Evolutionary conservation across 2,113 vertebrate species (phyloP), one percentile per base, ranked within the genome.

Genomic region (Erythrocercus mccallii): DNA sequence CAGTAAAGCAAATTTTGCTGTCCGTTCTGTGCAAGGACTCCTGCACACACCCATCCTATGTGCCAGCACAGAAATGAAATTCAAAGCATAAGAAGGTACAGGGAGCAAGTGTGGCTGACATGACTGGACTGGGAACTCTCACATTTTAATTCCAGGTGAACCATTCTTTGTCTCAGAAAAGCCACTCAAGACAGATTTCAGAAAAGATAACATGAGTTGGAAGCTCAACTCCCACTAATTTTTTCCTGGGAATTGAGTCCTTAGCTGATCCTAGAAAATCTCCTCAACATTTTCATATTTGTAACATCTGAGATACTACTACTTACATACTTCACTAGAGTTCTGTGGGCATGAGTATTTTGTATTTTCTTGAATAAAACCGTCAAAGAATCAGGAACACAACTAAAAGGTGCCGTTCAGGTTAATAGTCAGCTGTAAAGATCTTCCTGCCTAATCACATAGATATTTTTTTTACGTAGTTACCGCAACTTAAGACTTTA

Each of bases 211-310:
- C 25, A 27, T 82, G 78, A 93, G 48, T 31, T 94, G 82, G 74
- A 92, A 94, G 82, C 82, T 92, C 79, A 86, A 58, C 79, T 94
- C 93, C 91, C 86, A 93, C 88, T 82, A 30, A 6, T 12, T 66
- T 90, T 81, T 95, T 51, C 77, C 77, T 64, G 65, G 81, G 64
- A 78, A 64, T 48, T 45, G 83, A 91, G 72, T 78, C 89, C 72
- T 62, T 33, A 86, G 71, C 57, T 93, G 93, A 80, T 85, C 68
- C 53, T 77, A 40, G 25, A 73, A 88, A 84, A 91, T 61, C 61
- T 92, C 76, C 77, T 88, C 62, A 82, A 48, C 21, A 22, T 92
- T 96, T 92, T 82, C 70, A 5, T 82, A 68, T 85, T 51, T 82
- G 60, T 65, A 94, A 35, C 42, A 72, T 77, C 85, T 57, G 25